Percentiles rank a stretch among this genome's conserved stretches.
phyloP scores from a whole-genome alignment of 2,113 vertebrate genomes.

The Corythornis vintsioides region DNA sequence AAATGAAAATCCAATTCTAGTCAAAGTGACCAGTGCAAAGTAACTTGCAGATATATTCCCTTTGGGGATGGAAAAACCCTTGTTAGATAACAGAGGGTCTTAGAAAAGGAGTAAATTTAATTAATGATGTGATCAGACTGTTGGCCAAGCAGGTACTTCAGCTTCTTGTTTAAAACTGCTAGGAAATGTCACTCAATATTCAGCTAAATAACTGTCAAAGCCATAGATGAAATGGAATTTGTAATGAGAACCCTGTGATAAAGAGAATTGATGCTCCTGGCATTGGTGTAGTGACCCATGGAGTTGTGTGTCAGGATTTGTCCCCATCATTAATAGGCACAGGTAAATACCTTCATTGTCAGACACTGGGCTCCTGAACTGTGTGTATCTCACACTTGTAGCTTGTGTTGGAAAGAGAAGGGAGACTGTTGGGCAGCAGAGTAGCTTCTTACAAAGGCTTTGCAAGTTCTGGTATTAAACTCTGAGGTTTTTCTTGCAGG shows the following conservation, averaged over 20 bases:
- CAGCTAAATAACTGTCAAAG: neutral
- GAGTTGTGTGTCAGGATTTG: neutral
- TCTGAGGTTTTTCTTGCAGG: constrained; percentile 76
- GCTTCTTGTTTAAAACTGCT: neutral
- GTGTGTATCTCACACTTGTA: neutral
- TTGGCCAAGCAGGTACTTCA: neutral
- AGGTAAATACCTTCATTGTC: neutral
- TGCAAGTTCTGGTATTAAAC: neutral
- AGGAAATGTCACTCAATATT: neutral
- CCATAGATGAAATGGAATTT: neutral
- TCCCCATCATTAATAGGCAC: neutral
- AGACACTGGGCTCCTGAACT: neutral
- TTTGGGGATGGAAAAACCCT: neutral
- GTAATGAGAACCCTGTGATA: neutral
- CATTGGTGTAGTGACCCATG: neutral
- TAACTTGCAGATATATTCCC: too few species aligned
- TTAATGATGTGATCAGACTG: neutral
- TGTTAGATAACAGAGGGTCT: neutral
- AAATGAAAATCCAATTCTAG: neutral
- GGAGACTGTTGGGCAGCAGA: neutral
- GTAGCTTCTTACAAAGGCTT: neutral
- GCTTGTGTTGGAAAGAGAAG: neutral
- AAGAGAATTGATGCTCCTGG: neutral
- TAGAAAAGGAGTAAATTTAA: neutral
- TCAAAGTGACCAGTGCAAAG: neutral